phyloP scores from a whole-genome alignment of 2,797 vertebrate species.

The Falco novaeseelandiae region DNA sequence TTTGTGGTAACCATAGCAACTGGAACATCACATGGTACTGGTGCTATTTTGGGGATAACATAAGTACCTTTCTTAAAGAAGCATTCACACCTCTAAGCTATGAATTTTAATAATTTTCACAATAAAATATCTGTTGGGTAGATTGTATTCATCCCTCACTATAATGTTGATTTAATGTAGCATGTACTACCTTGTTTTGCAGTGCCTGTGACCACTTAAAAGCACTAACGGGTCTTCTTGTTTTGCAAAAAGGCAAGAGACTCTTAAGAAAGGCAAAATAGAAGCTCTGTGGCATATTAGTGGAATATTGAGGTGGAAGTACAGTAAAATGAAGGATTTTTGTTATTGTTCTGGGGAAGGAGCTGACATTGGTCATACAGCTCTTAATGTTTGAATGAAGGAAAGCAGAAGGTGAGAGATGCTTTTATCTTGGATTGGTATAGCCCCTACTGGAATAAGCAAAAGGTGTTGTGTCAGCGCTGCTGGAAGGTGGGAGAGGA shows the following conservation, averaged over 20 bases:
- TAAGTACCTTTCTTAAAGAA: conserved; percentile 84
- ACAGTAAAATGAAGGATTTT: neutral
- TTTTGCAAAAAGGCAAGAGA: neutral
- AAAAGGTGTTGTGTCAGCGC: neutral
- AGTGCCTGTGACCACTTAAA: neutral
- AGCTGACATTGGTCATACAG: neutral
- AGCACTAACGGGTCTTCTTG: neutral
- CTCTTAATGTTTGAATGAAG: neutral
- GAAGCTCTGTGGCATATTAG: neutral
- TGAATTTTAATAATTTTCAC: conserved; percentile 72
- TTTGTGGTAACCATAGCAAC: conserved; percentile 86
- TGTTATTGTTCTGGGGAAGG: neutral
- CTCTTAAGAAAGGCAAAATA: neutral
- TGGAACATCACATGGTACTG: conserved; percentile 78
- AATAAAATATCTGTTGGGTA: conserved; percentile 44
- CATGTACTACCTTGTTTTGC: neutral
- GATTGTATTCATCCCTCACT: conserved; percentile 29
- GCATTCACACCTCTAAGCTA: conserved; percentile 72
- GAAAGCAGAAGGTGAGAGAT: neutral
- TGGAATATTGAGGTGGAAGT: neutral
- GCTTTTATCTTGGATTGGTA: neutral
- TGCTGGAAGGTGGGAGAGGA: neutral
- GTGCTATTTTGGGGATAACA: conserved; percentile 82
- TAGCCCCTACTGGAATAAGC: neutral
- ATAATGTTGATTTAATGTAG: neutral